Conservation (phyloP, 2,113 vertebrate genomes). For the Oophaga pumilio region DNA sequence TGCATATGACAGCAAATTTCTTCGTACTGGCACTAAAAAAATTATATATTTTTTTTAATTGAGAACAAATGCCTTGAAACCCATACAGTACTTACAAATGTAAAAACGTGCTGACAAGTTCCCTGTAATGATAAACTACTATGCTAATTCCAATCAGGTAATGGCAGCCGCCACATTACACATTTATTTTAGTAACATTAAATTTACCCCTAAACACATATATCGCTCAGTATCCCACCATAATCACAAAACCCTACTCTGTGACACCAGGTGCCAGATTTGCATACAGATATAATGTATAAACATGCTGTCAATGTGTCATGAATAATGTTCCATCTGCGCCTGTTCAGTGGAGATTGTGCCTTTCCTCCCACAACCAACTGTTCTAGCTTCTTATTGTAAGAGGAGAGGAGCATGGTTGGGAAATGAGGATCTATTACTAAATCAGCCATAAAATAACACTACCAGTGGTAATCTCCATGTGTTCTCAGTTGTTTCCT, state of each 20-base stretch:
- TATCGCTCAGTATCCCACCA: not conserved
- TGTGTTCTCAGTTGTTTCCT: not conserved
- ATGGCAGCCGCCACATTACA: not conserved
- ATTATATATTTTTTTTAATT: too few species aligned
- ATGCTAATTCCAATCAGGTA: not conserved
- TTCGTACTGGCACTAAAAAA: too few species aligned
- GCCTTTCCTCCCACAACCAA: slow-evolving; percentile 35
- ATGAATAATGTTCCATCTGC: slow-evolving; percentile 34
- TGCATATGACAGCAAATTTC: too few species aligned
- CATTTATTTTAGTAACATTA: not conserved
- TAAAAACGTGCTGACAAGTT: too few species aligned
- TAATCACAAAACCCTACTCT: not conserved
- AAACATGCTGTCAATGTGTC: slow-evolving; percentile 32
- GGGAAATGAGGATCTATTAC: not conserved
- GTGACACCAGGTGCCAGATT: slow-evolving; percentile 12
- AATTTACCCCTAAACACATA: not conserved
- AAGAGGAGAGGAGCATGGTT: not conserved
- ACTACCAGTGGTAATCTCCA: too few species aligned
- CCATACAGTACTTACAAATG: too few species aligned
- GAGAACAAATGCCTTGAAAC: too few species aligned
- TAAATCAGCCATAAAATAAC: not conserved
- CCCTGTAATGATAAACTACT: not conserved
- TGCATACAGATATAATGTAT: slow-evolving; percentile 20
- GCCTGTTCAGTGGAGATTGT: slow-evolving; percentile 20
- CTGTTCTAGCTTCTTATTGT: slow-evolving; percentile 13